Evolutionary conservation across 2,797 vertebrate genomes (phyloP), one percentile per base, ranked within the genome.

Genomic region (Lacerta bilineata): DNA sequence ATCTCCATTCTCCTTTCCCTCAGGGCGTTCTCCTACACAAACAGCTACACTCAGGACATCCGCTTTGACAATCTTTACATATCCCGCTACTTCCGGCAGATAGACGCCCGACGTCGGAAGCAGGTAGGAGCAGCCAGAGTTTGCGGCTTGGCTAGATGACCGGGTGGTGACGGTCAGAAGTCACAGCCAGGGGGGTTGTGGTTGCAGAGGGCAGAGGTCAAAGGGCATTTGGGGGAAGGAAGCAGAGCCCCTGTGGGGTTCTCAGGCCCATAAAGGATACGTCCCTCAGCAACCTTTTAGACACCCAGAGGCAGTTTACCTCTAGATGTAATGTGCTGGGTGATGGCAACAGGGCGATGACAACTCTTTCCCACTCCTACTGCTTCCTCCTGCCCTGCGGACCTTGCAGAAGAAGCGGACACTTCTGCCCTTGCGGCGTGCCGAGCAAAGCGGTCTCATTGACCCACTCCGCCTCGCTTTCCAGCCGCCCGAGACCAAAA

Each of bases 21-120:
- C 90, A 99, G 98, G 83, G 97, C 97, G 0, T 97, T 97, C 84
- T 50, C 92, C 64, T 99, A 99, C 93, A 91, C 94, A 17, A 83
- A 92, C 2, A 87, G 50, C 3, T 99, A 98, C 91, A 96, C 94
- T 36, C 66, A 66, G 1, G 96, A 98, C 55, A 90, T 99, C 64
- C 86, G 84, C 72, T 98, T 98, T 2, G 98, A 99, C 95, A 99
- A 99, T 88, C 15, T 98, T 81, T 99, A 99, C 87, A 86, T 99
- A 93, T 98, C 97, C 85, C 96, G 96, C 39, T 98, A 98, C 92
- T 99, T 99, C 94, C 94, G 92, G 66, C 97, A 97, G 89, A 98
- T 99, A 0, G 98, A 99, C 0, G 94, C 95, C 0, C 97, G 97
- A 15, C 97, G 98, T 92, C 95, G 50, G 85, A 95, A 86, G 92